phyloP scores from a whole-genome alignment of 2,888 invertebrate genomes.

The Diachrysia chrysitis region DNA sequence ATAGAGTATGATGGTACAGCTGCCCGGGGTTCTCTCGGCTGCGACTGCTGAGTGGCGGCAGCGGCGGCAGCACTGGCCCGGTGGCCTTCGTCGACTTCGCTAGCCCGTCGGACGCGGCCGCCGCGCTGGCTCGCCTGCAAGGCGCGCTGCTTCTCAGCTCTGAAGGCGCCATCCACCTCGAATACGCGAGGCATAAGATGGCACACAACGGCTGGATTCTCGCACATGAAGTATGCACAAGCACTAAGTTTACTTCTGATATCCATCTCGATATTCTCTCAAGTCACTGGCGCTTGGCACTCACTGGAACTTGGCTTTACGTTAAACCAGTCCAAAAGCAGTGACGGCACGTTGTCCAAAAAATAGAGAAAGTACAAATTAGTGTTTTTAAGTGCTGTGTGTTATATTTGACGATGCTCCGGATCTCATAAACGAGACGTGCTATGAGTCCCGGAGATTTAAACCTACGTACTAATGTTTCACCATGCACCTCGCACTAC shows the following conservation, averaged over 20 bases:
- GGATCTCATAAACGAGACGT: constrained; percentile 33
- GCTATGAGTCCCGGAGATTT: constrained; percentile 63
- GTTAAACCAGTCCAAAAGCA: constrained; percentile 1
- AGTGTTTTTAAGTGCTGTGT: constrained; percentile 37
- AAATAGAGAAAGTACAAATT: constrained; percentile 10
- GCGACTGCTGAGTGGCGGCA: constrained; percentile 97
- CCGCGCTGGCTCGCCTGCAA: constrained; percentile 97
- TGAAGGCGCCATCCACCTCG: constrained; percentile 99
- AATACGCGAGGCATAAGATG: constrained; percentile 99
- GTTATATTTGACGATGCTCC: constrained; percentile 33
- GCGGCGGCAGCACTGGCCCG: constrained; percentile 91
- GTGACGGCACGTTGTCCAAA: constrained; percentile 25
- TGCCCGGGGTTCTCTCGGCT: constrained; percentile 99
- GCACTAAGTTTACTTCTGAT: constrained; percentile 68
- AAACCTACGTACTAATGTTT: constrained; percentile 66
- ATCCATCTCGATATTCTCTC: constrained; percentile 33
- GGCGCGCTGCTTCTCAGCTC: constrained; percentile 98
- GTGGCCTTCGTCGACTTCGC: constrained; percentile 99
- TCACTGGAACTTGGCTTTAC: neutral
- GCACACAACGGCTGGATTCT: constrained; percentile 91
- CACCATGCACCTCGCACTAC: constrained; percentile 84
- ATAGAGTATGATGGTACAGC: constrained; percentile 92
- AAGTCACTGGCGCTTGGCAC: constrained; percentile 16
- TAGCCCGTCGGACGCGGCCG: constrained; percentile 96
- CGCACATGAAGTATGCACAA: constrained; percentile 89